phyloP scores from a whole-genome alignment of 2,113 vertebrate species.

The Platysteira castanea region DNA sequence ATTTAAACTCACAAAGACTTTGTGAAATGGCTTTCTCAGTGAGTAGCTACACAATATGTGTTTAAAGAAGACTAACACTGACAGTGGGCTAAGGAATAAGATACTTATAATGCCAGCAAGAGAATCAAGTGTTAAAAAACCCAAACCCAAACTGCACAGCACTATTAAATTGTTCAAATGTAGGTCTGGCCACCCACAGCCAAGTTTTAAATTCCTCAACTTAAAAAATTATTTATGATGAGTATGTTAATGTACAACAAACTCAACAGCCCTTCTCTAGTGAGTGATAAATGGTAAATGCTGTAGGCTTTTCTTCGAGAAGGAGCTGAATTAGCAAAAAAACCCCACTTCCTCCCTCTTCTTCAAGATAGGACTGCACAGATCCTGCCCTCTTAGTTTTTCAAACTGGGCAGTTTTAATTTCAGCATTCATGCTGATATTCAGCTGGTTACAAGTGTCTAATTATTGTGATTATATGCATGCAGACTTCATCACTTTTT shows the following conservation, averaged over 20 bases:
- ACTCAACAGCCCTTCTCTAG: not conserved
- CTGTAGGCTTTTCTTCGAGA: not conserved
- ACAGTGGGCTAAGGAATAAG: not conserved
- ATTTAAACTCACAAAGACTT: not conserved
- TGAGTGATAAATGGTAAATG: not conserved
- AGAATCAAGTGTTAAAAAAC: not conserved
- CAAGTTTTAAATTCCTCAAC: not conserved
- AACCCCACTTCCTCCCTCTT: not conserved
- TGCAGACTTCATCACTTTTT: constrained; percentile 43
- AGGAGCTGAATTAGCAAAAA: not conserved
- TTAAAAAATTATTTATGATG: not conserved
- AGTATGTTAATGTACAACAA: not conserved
- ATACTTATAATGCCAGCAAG: not conserved
- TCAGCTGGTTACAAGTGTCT: constrained; percentile 51
- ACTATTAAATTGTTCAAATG: not conserved
- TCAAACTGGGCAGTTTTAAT: constrained; percentile 35
- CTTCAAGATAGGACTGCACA: not conserved
- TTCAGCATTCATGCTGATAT: not conserved
- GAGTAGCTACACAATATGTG: not conserved
- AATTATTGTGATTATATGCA: constrained; percentile 56
- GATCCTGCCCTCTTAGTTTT: not conserved
- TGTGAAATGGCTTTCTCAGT: not conserved
- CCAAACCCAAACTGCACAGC: not conserved
- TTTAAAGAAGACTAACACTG: not conserved
- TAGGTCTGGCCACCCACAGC: not conserved